Evolutionary conservation across 2,888 invertebrate species (phyloP), one percentile per base, ranked within the genome.

Genomic region (Mythimna ferrago): DNA sequence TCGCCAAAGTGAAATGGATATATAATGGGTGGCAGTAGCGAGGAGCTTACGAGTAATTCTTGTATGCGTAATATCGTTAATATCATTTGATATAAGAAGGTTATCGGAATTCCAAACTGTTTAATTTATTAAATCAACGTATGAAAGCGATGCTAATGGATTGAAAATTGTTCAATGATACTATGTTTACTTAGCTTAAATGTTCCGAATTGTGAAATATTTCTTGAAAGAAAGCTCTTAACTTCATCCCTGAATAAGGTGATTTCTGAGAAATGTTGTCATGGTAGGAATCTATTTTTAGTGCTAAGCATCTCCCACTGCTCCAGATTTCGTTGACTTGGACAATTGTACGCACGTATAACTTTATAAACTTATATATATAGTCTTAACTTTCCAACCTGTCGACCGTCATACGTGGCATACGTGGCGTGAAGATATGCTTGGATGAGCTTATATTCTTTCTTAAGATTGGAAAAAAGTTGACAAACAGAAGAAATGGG

Each of bases 1-100:
- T 71, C 70, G 56, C 53, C 26, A 53, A 41, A 60, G 38, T 54
- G 57, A 78, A 66, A 81, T 73, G 60, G 70, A 71, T 78, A 73
- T 70, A 78, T 78, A 82, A 82, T 82, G 67, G 67, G 14, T 44
- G 16, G 48, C 16, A 48, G 44, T 26, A 54, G 60, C 6, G 41
- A 53, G 41, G 32, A 16, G 79, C 70, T 82, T 62, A 82, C 54
- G 38, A 21, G 62, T 71, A 67, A 72, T 70, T 54, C 58, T 51
- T 35, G 69, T 57, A 53, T 63, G 69, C 58, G 41, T 32, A 57
- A 70, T 81, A 72, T 58, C 51, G 68, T 64, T 73, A 65, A 69
- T 73, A 75, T 63, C 41, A 71, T 68, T 74, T 69, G 48, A 63
- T 73, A 74, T 70, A 71, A 66, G 53, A 68, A 38, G 65, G 70